Base-by-base conservation (phyloP, 2,113 vertebrate species). In the Scophthalmus maximus region DNA sequence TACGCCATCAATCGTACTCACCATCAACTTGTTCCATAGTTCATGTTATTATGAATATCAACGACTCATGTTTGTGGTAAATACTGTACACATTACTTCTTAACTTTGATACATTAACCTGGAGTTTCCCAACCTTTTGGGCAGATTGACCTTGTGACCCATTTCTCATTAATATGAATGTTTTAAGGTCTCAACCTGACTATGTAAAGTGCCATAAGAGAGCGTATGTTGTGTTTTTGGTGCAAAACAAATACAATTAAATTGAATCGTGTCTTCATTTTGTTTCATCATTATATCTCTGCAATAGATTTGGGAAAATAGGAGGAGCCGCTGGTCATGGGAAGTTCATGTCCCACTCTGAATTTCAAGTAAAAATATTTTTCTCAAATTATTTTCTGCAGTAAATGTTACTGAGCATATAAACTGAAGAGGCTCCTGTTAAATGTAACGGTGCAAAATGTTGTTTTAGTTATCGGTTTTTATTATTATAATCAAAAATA, bases 121-220 rank as follows among this genome's bases (percentile, higher is more conserved):
- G 15, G 50, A 82, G 49, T 64, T 82, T 82, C 61, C 73, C 68
- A 82, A 81, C 63, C 73, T 83, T 68, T 26, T 50, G 46, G 46
- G 64, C 49, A 67, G 52, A 73, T 29, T 55, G 17, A 42, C 60
- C 52, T n/a, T n/a, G 17, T 67, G 56, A 72, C 57, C 61, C 26
- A 17, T 15, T 64, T 69, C 25, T 68, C 26, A 0, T 36, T 52
- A 6, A 40, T 40, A n/a, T n/a, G n/a, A n/a, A n/a, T n/a, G n/a
- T n/a, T n/a, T n/a, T n/a, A n/a, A n/a, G n/a, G n/a, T n/a, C n/a
- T n/a, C n/a, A n/a, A n/a, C n/a, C n/a, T n/a, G n/a, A n/a, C n/a
- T n/a, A n/a, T n/a, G n/a, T n/a, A n/a, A n/a, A n/a, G n/a, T n/a
- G n/a, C n/a, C n/a, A n/a, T n/a, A n/a, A n/a, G n/a, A n/a, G n/a